Evolutionary conservation across 35 echinoderm and acorn worm genomes (phyloP).

Genomic region (Ophioderma brevispina): DNA sequence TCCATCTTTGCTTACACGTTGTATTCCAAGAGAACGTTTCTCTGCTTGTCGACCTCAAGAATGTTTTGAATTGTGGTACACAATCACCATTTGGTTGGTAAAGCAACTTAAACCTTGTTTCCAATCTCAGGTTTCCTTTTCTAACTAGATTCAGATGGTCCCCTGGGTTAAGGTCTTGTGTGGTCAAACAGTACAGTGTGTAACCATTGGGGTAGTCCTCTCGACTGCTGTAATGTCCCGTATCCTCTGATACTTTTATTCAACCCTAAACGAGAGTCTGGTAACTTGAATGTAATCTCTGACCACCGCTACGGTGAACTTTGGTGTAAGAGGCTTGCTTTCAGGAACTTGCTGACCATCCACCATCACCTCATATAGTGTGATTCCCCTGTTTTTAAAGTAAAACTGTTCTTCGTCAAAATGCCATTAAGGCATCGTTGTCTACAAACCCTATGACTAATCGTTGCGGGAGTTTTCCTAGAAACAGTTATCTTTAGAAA

Average conservation of each 20-base stretch:
- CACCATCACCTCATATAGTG: conserved; percentile 28
- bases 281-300: conserved; percentile 9
- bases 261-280: conserved; percentile 36
- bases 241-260: conserved; percentile 16
- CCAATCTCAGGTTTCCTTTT: conserved; percentile 29
- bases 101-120: neutral
- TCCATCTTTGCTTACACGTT: conserved; percentile 30
- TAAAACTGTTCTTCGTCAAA: conserved; percentile 28
- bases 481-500: neutral
- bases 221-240: conserved; percentile 20
- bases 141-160: conserved; percentile 7
- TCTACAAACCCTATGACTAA: conserved; percentile 13
- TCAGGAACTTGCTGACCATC: conserved; percentile 29
- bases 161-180: neutral
- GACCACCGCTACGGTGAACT: neutral
- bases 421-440: conserved; percentile 47
- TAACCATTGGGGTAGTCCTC: conserved; percentile 9
- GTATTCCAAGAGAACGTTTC: conserved; percentile 21
- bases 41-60: conserved; percentile 21
- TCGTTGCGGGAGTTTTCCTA: conserved; percentile 21
- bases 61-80: conserved; percentile 37
- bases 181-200: conserved; percentile 16
- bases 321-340: neutral
- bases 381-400: conserved; percentile 26
- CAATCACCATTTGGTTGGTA: conserved; percentile 34